Evolutionary conservation across 2,113 vertebrate species (phyloP), one percentile per base, ranked within the genome.

Genomic region (Xenopus borealis): DNA sequence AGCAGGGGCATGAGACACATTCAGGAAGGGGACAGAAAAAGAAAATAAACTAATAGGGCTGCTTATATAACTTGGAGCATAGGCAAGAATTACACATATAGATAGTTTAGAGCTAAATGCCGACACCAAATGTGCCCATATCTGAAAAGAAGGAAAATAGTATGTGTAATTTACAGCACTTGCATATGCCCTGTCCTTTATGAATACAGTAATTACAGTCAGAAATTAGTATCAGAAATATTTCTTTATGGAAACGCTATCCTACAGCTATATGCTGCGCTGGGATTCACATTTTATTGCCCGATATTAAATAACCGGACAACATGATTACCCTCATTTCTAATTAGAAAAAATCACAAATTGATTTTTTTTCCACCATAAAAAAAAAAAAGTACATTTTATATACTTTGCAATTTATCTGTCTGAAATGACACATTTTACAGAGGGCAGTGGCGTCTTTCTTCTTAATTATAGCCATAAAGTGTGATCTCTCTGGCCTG

Each of bases 341-440:
- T 73, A 73, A 73, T 73, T 73, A 73, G 72, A 73, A 73, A 50
- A 50, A 73, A 53, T 58, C 53, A 66, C 72, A 73, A 66, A 73
- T 73, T 73, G 72, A 73, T 73, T 73, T 73, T 73, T 70, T 61
- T 30, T 66, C 53, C 72, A 73, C 66, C n/a, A n/a, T n/a, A n/a
- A n/a, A n/a, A n/a, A n/a, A n/a, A 73, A 73, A 61, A 72, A 73
- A 66, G 47, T 66, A 44, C 65, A 73, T 73, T 73, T 73, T 66
- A 73, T 73, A 59, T 73, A 73, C 72, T 73, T 47, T 64, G 23
- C 72, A 73, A 66, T 73, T 73, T 73, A 73, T 73, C 72, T 58
- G 63, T 73, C 62, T 73, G 33, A 66, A 73, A 73, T 66, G 58
- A 59, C 72, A 27, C 53, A 46, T 73, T 73, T 73, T 58, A 57